Conservation (phyloP, 2,797 vertebrate species). For the Poliocrania exsul region DNA sequence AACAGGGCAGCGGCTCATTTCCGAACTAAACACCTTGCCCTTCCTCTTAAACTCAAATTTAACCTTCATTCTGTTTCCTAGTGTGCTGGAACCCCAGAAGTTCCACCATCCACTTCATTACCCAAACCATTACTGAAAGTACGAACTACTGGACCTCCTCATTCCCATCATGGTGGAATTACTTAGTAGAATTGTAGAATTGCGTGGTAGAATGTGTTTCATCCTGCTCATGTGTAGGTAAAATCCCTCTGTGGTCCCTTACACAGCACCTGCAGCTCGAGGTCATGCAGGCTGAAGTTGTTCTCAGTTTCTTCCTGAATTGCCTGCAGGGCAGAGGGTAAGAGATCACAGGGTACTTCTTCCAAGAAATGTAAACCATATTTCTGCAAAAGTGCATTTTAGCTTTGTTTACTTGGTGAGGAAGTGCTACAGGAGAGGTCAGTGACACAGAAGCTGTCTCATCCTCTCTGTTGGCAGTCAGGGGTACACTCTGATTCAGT, state of each 20-base stretch:
- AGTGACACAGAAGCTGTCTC: background rate
- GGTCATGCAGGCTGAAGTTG: background rate
- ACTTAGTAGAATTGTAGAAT: background rate
- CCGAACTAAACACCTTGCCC: background rate
- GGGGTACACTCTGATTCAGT: background rate
- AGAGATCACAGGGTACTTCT: background rate
- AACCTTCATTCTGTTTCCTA: background rate
- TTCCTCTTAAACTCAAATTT: background rate
- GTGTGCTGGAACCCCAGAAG: background rate
- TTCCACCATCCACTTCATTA: background rate
- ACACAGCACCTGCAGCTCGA: background rate
- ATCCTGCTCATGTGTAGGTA: background rate
- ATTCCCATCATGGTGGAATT: accelerated
- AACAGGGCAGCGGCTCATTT: background rate
- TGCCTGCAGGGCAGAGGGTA: background rate
- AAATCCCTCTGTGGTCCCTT: background rate
- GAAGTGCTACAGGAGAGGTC: background rate
- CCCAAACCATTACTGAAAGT: background rate
- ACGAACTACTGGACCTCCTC: background rate
- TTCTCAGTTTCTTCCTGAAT: background rate
- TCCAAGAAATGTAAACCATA: background rate
- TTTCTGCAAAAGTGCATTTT: background rate
- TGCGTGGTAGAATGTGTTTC: background rate
- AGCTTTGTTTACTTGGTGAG: background rate
- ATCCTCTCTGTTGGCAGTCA: background rate